phyloP scores from a whole-genome alignment of 2,888 invertebrate genomes.

The Coelopa pilipes region DNA sequence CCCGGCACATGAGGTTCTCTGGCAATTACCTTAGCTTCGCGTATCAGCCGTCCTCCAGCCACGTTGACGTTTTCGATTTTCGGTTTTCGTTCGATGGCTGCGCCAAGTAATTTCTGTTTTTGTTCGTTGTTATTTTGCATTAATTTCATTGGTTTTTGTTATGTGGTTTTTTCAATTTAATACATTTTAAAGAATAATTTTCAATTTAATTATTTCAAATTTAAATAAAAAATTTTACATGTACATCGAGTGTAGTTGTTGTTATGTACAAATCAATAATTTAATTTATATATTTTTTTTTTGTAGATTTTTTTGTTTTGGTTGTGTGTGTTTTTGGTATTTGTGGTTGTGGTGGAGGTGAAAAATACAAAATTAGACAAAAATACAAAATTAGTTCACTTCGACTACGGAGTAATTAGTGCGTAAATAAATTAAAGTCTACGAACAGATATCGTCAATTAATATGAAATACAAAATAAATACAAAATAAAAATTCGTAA shows the following conservation, averaged over 20 bases:
- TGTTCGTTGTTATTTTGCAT: conserved; percentile 20
- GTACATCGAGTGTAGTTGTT: conserved; percentile 33
- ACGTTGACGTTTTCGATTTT: conserved; percentile 95
- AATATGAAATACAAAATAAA: conserved; percentile 39
- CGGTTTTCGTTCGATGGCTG: conserved; percentile 91
- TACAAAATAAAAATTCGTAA: background rate
- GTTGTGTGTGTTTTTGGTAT: conserved; percentile 47
- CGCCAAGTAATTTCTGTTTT: conserved; percentile 86
- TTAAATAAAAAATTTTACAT: conserved; percentile 26
- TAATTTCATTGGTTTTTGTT: conserved; percentile 36
- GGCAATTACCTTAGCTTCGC: conserved; percentile 92
- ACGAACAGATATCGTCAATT: too few species aligned
- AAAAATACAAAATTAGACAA: conserved; percentile 65
- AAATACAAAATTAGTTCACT: conserved; percentile 60
- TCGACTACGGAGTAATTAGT: conserved; percentile 46
- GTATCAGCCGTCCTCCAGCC: conserved; percentile 93
- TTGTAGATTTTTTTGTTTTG: conserved; percentile 40
- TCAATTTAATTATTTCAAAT: background rate
- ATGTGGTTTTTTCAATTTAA: conserved; percentile 33
- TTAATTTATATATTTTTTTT: conserved; percentile 45
- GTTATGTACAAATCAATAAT: conserved; percentile 34
- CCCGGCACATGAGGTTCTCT: background rate
- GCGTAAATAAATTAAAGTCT: conserved; percentile 41
- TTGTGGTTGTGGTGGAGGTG: conserved; percentile 51
- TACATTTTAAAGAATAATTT: conserved; percentile 20